Base-by-base conservation (phyloP, 1,140 invertebrate species). In the Ceratina japonica region DNA sequence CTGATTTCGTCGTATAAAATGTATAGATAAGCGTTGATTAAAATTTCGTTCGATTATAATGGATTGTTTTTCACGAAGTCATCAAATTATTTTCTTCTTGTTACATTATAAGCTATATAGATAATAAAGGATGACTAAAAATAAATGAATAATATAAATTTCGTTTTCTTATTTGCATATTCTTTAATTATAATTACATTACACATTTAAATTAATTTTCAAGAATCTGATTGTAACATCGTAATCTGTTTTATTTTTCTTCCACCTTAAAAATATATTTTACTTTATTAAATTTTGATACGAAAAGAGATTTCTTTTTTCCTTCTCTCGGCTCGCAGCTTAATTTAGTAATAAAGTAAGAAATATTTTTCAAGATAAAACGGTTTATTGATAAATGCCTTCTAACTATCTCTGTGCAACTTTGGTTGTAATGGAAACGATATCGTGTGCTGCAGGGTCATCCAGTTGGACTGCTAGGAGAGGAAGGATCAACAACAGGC, bases 391-490 rank as follows among this genome's bases (percentile, higher is more conserved):
- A 69, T 69, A 52, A 69, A 27, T 15, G 8, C 24, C 12, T 56
- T 15, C 22, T 31, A 66, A 66, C 7, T 51, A 18, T 10, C 0
- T 16, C 52, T 22, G 8, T 12, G 5, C 18, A 77, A 10, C 52
- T 22, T n/a, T 80, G 68, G 77, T 79, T 78, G 72, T 56, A 69
- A 68, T 52, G 12, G 24, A 61, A 24, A 62, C 69, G 16, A 15
- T 87, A 5, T 82, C 56, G n/a, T 89, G 79, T 87, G 76, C 37
- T 44, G 10, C 81, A 92, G 92, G 90, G 87, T 85, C 91, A 92
- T 89, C 89, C 91, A 62, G 88, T 91, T 80, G 86, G 90, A 84
- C 76, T 92, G 83, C 84, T 92, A 83, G 87, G 87, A 74, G 91
- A 91, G 64, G 92, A 93, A 74, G 90, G 90, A 63, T 84, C 91